A percentile compares a stretch with the other conserved stretches of the same genome.
phyloP scores from a whole-genome alignment of 2,797 vertebrate genomes.

The Pipistrellus kuhlii region DNA sequence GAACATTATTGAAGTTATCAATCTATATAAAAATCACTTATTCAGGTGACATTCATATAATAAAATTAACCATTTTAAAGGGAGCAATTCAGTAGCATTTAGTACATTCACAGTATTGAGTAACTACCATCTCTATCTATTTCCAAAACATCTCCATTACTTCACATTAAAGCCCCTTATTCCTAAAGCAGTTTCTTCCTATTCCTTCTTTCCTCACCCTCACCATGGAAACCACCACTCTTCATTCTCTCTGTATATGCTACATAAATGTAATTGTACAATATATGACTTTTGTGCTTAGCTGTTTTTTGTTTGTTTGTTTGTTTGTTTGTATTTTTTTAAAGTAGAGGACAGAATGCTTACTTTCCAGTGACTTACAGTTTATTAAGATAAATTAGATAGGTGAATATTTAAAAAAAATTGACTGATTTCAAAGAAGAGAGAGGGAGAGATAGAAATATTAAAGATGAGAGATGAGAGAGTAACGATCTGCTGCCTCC shows the following conservation, averaged over 20 bases:
- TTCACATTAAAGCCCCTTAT: neutral
- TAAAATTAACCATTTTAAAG: slow-evolving; percentile 13
- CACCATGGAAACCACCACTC: neutral
- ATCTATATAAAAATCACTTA: slow-evolving; percentile 29
- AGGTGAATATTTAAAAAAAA: neutral
- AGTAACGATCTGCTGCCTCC: too few species aligned
- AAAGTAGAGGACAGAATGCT: neutral
- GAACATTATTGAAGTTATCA: neutral
- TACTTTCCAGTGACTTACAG: neutral
- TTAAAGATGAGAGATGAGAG: too few species aligned
- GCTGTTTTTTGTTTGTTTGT: neutral
- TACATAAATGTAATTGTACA: neutral
- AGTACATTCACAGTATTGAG: neutral
- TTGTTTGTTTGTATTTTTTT: too few species aligned
- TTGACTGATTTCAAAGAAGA: too few species aligned
- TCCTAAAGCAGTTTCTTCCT: neutral
- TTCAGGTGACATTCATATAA: neutral
- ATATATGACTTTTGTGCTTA: neutral
- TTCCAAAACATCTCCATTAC: neutral
- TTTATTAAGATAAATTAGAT: neutral
- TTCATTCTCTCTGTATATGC: neutral
- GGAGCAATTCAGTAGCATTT: neutral
- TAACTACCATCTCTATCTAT: neutral
- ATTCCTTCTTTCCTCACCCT: neutral
- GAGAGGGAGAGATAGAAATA: too few species aligned